These are phyloP conservation scores for Drosophila lutescens DNA, from an alignment of 2,888 invertebrate species.

Conservation along the genomic window DNA sequence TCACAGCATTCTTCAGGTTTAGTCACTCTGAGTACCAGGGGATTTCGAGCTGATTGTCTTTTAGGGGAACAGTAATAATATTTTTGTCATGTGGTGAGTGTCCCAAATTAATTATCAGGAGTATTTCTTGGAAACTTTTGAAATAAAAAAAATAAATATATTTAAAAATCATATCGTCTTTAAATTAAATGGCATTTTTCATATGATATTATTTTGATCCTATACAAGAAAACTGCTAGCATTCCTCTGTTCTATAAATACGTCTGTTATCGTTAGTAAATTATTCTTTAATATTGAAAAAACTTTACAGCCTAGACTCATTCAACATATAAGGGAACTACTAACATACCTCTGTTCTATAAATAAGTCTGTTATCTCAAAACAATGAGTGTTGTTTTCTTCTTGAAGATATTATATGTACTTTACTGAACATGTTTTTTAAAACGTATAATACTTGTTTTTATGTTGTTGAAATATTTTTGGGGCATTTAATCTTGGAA, in stretches of 20 bases:
- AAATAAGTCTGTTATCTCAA: not conserved
- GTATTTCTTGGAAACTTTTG: not conserved
- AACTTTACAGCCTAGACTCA: no score
- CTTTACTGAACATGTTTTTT: no score
- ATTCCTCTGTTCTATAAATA: not conserved
- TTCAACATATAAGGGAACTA: no score
- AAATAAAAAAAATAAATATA: no score
- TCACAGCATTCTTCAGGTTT: slow-evolving; percentile 11
- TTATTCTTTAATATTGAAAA: no score
- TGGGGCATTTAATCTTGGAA: no score
- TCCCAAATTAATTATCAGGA: not conserved
- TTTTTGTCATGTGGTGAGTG: not conserved
- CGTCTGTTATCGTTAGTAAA: not conserved
- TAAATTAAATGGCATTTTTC: no score
- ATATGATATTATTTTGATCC: no score
- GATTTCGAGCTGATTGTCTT: not conserved
- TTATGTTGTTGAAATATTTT: not conserved
- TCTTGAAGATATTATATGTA: not conserved
- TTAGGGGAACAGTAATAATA: not conserved
- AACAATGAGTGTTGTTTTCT: not conserved
- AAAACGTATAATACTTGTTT: not conserved
- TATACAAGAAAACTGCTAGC: no score
- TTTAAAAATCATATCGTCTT: no score
- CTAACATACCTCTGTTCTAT: not conserved
- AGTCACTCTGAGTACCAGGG: slow-evolving; percentile 7